Evolutionary conservation across 2,888 invertebrate genomes (phyloP).

Genomic region (Lepetodrilus schrolli): DNA sequence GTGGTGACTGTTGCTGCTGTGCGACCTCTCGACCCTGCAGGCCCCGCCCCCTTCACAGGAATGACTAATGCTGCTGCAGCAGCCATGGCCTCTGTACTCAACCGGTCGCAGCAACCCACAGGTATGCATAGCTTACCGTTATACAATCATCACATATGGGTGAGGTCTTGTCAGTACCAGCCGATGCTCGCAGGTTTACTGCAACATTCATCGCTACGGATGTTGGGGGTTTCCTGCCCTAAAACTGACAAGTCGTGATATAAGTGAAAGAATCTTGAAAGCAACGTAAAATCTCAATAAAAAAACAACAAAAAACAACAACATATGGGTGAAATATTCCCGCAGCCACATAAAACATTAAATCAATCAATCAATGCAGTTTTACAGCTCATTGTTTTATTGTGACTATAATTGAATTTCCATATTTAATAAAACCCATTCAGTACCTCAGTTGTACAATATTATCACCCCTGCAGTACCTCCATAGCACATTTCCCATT

Average conservation of each 20-base stretch:
- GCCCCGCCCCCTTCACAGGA: constrained; percentile 73
- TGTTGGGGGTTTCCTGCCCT: neutral
- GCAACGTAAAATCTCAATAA: neutral
- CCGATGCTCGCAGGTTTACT: neutral
- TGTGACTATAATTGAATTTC: too few relatives aligned
- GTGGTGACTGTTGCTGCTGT: constrained; percentile 43
- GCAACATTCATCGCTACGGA: too few relatives aligned
- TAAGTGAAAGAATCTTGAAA: too few relatives aligned
- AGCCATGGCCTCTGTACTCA: constrained; percentile 73
- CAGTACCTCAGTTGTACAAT: too few relatives aligned
- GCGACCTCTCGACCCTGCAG: constrained; percentile 53
- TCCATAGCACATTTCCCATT: neutral
- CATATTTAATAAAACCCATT: too few relatives aligned
- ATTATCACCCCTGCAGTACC: too few relatives aligned
- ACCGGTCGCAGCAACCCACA: constrained; percentile 69
- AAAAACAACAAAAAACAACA: neutral
- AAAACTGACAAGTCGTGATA: too few relatives aligned
- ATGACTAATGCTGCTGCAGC: constrained; percentile 70
- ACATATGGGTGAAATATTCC: too few relatives aligned
- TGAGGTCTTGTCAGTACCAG: too few relatives aligned
- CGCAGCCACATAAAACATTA: too few relatives aligned
- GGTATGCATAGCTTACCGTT: constrained; percentile 41
- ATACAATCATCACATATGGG: neutral
- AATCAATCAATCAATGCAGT: too few relatives aligned
- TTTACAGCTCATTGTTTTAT: too few relatives aligned